These are phyloP conservation scores for Strigamia maritima DNA, from an alignment of 2,888 invertebrate species.

Conservation along the genomic window DNA sequence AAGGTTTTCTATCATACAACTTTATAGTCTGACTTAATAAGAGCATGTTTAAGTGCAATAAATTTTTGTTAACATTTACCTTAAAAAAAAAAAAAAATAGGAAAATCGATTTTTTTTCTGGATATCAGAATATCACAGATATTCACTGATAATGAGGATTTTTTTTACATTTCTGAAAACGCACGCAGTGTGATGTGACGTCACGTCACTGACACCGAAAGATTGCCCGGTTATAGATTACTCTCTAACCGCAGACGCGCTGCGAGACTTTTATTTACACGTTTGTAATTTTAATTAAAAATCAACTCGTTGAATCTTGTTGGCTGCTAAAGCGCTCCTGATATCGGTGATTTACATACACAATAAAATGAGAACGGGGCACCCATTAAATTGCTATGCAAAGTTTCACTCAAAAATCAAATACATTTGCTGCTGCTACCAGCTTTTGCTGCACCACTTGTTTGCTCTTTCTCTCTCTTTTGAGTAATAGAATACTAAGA, in stretches of 20 bases:
- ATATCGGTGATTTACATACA: constrained; percentile 32
- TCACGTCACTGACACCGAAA: not conserved
- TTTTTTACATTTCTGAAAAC: not conserved
- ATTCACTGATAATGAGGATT: too few relatives aligned
- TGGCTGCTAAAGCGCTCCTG: constrained; percentile 27
- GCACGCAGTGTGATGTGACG: not conserved
- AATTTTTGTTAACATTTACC: too few relatives aligned
- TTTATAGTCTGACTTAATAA: not conserved
- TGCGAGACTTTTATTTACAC: constrained; percentile 7
- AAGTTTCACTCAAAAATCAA: constrained; percentile 34
- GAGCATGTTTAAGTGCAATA: not conserved
- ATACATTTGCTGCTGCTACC: constrained; percentile 34
- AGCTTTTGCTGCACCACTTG: constrained; percentile 32
- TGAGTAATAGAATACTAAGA: constrained; percentile 32
- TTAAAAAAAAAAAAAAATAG: too few relatives aligned
- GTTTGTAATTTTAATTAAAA: constrained; percentile 34
- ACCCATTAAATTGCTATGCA: constrained; percentile 30
- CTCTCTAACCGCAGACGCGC: not conserved
- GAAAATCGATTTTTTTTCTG: too few relatives aligned
- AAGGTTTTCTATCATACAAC: not conserved
- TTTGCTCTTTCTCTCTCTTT: constrained; percentile 29
- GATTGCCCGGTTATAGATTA: not conserved
- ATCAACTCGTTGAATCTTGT: constrained; percentile 31
- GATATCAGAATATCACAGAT: too few relatives aligned
- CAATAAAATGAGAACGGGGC: constrained; percentile 33